Evolutionary conservation across 2,888 invertebrate species (phyloP), one percentile per base, ranked within the genome.

Genomic region (Stratiomys singularior): DNA sequence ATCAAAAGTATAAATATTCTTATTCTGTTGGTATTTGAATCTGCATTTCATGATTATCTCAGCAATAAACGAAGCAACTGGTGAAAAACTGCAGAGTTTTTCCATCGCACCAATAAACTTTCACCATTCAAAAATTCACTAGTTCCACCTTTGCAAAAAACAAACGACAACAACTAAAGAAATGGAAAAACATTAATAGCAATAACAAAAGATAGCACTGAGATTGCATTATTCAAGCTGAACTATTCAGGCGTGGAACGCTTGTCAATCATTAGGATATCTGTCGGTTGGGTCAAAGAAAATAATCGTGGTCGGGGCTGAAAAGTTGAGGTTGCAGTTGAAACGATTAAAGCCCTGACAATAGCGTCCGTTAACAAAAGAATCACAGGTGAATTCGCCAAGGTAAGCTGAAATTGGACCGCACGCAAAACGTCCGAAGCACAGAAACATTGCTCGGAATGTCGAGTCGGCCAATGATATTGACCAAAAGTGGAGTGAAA

Each of bases 401-500:
- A 30, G 64, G 64, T 64, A 28, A 7, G 25, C 21, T 25, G n/a
- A 27, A 28, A n/a, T 52, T 15, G 15, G 52, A 52, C 18, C 3
- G 15, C 52, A 18, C 52, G 15, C 18, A 18, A 18, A 13, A 5
- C 7, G 7, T 4, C 52, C 18, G 52, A 13, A 2, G 3, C 15
- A 52, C 13, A 13, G 27, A 1, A 15, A 28, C 18, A 64, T 28
- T n/a, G 11, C 15, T 64, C 4, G n/a, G 52, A 52, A 52, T 52
- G 52, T 9, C 7, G n/a, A 27, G 28, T 25, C 25, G 25, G 64
- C 0, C 64, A 30, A 28, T 64, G 64, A 30, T 64, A 25, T 21
- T 64, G 64, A 27, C 64, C 64, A 64, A 64, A 64, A 28, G 27
- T 64, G 30, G 64, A 64, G 64, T 64, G 64, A 64, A 64, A 64